phyloP scores from a whole-genome alignment of 2,888 invertebrate genomes.

The Limnephilus auricula region DNA sequence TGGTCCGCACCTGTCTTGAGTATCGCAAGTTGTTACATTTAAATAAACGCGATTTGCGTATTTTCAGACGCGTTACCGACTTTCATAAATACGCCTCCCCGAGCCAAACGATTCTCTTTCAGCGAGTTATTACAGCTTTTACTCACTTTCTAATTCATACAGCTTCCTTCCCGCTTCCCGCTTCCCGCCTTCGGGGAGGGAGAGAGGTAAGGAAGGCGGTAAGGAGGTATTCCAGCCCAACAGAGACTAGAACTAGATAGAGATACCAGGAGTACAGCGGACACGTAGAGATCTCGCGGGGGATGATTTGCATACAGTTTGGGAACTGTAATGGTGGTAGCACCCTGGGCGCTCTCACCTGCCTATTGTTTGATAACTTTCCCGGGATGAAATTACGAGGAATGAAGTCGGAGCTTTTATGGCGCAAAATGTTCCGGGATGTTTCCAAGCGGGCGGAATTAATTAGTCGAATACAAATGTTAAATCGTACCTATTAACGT shows the following conservation, averaged over 20 bases:
- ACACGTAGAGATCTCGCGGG: constrained; percentile 59
- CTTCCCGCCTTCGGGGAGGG: neutral
- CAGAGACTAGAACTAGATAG: neutral
- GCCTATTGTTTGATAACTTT: constrained; percentile 62
- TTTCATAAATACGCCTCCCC: constrained; percentile 59
- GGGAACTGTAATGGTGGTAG: constrained; percentile 62
- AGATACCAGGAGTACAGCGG: constrained; percentile 8
- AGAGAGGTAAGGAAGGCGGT: neutral
- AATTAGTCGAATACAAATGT: constrained; percentile 56
- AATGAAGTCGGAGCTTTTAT: constrained; percentile 49
- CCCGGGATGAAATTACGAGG: constrained; percentile 60
- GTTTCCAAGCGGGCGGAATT: constrained; percentile 51
- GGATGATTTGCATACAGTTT: constrained; percentile 65
- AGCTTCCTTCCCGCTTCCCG: constrained; percentile 49
- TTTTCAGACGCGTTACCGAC: constrained; percentile 60
- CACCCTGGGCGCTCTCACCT: constrained; percentile 53
- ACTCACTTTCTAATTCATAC: constrained; percentile 64
- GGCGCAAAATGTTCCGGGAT: constrained; percentile 35
- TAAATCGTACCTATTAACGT: constrained; percentile 53
- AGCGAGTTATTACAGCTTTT: constrained; percentile 63
- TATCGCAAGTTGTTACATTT: constrained; percentile 60
- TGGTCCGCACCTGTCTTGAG: constrained; percentile 55
- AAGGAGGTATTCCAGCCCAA: neutral
- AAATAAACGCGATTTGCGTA: constrained; percentile 64
- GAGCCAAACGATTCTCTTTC: constrained; percentile 51